Conservation (phyloP, 1,140 invertebrate genomes). For the Zeugodacus cucurbitae region DNA sequence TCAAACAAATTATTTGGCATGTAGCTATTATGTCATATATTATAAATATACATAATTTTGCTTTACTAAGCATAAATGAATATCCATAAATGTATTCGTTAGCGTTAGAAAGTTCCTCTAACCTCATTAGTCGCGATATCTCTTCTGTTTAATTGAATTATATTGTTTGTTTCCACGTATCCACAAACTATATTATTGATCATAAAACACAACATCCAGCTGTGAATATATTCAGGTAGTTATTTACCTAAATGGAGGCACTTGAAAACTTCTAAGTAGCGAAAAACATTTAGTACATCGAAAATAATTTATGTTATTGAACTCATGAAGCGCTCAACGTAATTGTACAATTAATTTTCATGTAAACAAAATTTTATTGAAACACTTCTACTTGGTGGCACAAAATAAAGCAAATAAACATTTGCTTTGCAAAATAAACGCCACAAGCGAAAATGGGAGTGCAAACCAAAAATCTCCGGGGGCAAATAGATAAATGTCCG, state of each 20-base stretch:
- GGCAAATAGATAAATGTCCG: neutral
- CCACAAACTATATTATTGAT: neutral
- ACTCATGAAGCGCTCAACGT: constrained; percentile 7
- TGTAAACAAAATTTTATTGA: constrained; percentile 17
- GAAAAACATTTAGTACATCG: neutral
- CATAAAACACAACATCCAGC: neutral
- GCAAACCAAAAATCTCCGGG: neutral
- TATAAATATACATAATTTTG: too few relatives aligned
- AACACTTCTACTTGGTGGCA: neutral
- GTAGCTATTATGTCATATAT: too few relatives aligned
- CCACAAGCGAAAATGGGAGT: neutral
- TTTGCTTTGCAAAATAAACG: neutral
- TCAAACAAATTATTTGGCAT: too few relatives aligned
- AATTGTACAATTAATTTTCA: neutral
- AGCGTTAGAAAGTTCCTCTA: too few relatives aligned
- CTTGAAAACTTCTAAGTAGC: neutral
- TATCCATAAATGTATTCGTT: too few relatives aligned
- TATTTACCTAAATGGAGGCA: neutral
- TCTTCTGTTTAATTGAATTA: neutral
- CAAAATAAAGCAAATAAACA: neutral
- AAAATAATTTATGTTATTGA: constrained; percentile 23
- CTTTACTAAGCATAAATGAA: too few relatives aligned
- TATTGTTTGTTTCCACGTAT: neutral
- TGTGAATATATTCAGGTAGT: neutral
- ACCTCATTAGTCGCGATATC: too few relatives aligned